Conservation (phyloP, 2,113 vertebrate genomes). For the Limanda limanda region DNA sequence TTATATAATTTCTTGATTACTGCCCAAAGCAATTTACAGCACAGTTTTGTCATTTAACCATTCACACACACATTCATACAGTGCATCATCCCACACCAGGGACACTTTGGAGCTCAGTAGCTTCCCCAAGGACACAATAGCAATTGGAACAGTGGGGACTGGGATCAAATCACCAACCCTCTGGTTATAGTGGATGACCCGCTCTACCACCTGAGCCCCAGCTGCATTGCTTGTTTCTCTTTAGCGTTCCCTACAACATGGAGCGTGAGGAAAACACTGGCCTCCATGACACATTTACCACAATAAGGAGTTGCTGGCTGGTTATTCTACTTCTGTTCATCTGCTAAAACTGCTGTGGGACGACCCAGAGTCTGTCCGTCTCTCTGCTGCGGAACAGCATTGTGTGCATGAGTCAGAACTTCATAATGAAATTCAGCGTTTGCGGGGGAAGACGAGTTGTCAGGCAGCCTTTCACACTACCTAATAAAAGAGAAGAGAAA, state of each 20-base stretch:
- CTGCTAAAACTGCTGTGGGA: not conserved
- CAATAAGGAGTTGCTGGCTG: not conserved
- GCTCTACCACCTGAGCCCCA: too few species aligned
- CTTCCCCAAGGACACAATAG: not conserved
- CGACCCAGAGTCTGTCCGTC: not conserved
- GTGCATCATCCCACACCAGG: too few species aligned
- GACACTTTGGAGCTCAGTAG: too few species aligned
- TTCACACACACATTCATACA: too few species aligned
- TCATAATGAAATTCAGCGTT: not conserved
- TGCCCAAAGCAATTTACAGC: too few species aligned
- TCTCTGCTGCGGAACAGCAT: not conserved
- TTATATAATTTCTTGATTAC: too few species aligned
- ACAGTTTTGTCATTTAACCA: too few species aligned
- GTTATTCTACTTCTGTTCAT: not conserved
- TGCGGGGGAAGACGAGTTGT: not conserved
- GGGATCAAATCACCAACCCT: not conserved
- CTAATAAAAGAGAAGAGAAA: not conserved
- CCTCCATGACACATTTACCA: not conserved
- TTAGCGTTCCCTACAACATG: not conserved
- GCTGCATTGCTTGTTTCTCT: too few species aligned
- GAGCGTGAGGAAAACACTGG: not conserved
- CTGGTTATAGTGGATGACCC: too few species aligned
- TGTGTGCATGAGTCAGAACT: not conserved
- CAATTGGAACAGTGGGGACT: too few species aligned
- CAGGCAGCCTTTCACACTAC: not conserved